These are phyloP conservation scores for Cnemophilus loriae DNA, from an alignment of 2,113 vertebrate species.

Conservation along the genomic window DNA sequence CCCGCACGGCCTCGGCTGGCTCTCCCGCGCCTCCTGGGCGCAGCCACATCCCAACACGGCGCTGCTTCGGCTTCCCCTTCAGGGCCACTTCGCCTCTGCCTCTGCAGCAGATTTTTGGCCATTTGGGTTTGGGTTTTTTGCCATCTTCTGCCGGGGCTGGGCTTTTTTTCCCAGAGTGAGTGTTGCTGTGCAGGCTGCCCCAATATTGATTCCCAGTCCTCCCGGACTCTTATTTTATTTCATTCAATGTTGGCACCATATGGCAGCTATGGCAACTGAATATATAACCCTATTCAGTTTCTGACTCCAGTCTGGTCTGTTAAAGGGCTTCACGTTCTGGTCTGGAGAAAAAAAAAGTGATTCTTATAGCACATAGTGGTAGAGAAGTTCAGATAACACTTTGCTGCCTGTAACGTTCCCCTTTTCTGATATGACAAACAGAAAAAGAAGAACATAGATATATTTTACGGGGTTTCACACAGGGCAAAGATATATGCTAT, in stretches of 20 bases:
- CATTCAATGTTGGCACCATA: slow-evolving; percentile 58
- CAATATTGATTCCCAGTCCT: slow-evolving; percentile 36
- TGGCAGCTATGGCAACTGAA: slow-evolving; percentile 69
- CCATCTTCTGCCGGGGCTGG: neutral
- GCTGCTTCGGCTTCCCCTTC: neutral
- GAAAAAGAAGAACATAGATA: neutral
- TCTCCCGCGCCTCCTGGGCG: neutral
- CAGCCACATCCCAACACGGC: neutral
- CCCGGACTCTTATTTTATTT: slow-evolving; percentile 54
- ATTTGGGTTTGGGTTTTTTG: neutral
- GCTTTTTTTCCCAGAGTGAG: neutral
- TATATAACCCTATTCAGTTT: slow-evolving; percentile 60
- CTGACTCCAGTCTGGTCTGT: neutral
- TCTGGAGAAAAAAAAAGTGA: neutral
- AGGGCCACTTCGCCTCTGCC: neutral
- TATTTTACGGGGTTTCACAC: neutral
- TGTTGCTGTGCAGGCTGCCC: neutral
- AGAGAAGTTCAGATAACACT: neutral
- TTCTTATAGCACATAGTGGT: neutral
- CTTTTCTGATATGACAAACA: neutral
- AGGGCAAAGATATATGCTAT: neutral
- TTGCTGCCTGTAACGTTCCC: neutral
- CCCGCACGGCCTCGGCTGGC: neutral
- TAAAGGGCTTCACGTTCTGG: slow-evolving; percentile 1
- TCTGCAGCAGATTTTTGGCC: neutral